A percentile compares a stretch with the other conserved stretches of the same genome.
Evolutionary conservation across 2,888 invertebrate species (phyloP).

Genomic region (Dysmachus trigonus): DNA sequence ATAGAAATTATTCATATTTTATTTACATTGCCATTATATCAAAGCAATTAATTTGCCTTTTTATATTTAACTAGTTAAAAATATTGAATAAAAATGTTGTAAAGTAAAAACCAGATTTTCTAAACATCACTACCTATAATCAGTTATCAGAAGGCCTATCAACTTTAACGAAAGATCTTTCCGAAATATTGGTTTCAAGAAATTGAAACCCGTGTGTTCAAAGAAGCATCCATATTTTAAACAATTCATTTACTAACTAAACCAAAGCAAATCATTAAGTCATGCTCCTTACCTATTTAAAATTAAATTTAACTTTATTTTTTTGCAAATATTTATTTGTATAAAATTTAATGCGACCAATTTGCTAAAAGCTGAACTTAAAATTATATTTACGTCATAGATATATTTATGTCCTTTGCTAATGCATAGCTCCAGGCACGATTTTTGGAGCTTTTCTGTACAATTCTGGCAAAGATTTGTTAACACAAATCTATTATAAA

Average conservation of each 20-base stretch:
- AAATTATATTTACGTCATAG: neutral
- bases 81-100: too few relatives aligned
- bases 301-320: neutral
- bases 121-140: too few relatives aligned
- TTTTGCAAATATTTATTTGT: neutral
- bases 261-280: neutral
- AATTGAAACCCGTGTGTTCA: neutral
- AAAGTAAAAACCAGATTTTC: too few relatives aligned
- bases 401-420: neutral
- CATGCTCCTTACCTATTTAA: neutral
- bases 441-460: constrained; percentile 15
- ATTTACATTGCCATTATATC: too few relatives aligned
- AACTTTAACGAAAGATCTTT: neutral
- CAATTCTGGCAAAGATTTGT: neutral
- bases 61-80: too few relatives aligned
- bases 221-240: too few relatives aligned
- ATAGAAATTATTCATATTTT: too few relatives aligned
- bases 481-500: neutral
- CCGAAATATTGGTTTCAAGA: neutral
- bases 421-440: neutral
- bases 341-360: constrained; percentile 3
- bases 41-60: too few relatives aligned
- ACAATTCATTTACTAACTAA: neutral
- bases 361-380: neutral
- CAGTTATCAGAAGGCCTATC: too few relatives aligned